Base-by-base conservation (phyloP, 2,797 vertebrate genomes). In the Chrosomus eos region DNA sequence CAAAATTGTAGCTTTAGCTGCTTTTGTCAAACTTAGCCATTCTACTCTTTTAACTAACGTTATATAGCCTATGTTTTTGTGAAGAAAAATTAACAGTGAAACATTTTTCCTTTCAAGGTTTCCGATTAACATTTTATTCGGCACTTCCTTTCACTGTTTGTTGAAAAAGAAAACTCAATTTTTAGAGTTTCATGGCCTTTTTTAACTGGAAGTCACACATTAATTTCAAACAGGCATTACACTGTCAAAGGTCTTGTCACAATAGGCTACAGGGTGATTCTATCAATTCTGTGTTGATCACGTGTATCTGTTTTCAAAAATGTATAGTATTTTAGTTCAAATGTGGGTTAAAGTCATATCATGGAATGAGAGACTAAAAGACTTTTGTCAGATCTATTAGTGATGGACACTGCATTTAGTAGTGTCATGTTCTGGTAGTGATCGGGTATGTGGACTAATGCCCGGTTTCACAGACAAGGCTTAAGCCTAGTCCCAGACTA, bases 381-480 rank as follows among this genome's bases (percentile, higher is more conserved):
- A 36, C 31, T 76, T 60, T n/a, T 38, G 75, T 7, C 21, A 7
- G 19, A 36, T 76, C 11, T 43, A 33, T 31, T 40, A 31, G 33
- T 68, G 62, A 68, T 77, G 58, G 16, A 33, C 23, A 40, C n/a
- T 19, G 36, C 58, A 21, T 64, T 51, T 26, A n/a, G 36, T 36
- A 82, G 53, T 82, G 55, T 31, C 62, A 55, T 48, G 48, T 68
- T 77, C 23, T 77, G 75, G 31, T 67, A 18, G 13, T 80, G 48
- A 60, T 71, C 66, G 11, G 33, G 18, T 60, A 60, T 67, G 43
- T 67, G 38, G n/a, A 23, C 9, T 43, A 64, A 31, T 64, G 14
- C 7, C 28, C 0, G 2, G 26, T 64, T 64, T 31, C 14, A 64
- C 62, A 64, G 1, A 31, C 26, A 62, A 16, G 13, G 13, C 60